Evolutionary conservation across 1,140 invertebrate species (phyloP), one percentile per base, ranked within the genome.

Genomic region (Brachionus angularis): DNA sequence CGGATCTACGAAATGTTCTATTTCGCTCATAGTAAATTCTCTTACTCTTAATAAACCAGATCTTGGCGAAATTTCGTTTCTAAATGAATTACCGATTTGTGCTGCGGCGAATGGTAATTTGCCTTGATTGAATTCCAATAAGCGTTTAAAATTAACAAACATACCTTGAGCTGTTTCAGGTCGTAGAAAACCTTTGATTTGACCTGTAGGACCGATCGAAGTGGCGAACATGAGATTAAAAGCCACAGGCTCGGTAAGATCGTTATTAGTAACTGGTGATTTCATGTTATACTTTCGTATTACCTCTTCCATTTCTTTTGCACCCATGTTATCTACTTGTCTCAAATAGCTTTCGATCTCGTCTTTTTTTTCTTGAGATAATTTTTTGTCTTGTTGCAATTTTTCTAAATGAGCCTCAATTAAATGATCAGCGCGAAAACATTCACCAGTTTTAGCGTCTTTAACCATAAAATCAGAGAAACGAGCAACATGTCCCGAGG

Each of bases 391-490:
- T 36, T 86, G 81, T 16, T 87, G 84, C 16, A 95, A 79, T 79
- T 96, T 96, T 79, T 98, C 93, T 61, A 97, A 83, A 75, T 91
- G 88, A 64, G 90, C 89, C 82, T 98, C 97, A 73, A 99, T 98
- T n/a, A 99, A 84, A 84, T 99, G 96, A 82, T 99, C 96, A 27
- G 97, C 83, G 18, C 96, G 84, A 77, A 96, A 98, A 79, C 96
- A 98, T 78, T 98, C 95, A 5, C 96, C 96, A 74, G 85, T 93
- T 78, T 91, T 91, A 0, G 88, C 74, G 84, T 99, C 96, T 81
- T 99, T 99, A 0, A 97, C 95, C 96, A 99, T 99, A 49, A 96
- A 86, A 85, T 99, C 96, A 36, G 94, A 92, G 85, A 99, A 99
- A 71, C 95, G 86, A 76, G 98, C 96, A 0, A 99, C 94, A 82